phyloP scores from a whole-genome alignment of 2,113 vertebrate genomes.

The Phrynosoma platyrhinos region DNA sequence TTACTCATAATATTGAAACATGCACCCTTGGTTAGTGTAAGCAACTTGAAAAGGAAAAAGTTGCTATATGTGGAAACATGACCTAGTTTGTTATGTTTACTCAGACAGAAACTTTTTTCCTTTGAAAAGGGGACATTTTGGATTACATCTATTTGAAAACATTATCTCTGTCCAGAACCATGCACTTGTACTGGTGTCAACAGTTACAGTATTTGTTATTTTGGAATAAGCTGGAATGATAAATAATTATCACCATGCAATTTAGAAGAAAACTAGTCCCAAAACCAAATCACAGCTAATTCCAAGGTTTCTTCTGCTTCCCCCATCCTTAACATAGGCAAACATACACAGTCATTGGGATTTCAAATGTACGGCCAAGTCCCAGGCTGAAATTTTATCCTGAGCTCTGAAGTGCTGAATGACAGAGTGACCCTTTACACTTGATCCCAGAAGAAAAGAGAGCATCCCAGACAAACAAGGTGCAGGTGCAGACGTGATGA shows the following conservation, averaged over 20 bases:
- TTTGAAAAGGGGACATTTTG: neutral
- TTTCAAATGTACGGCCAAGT: neutral
- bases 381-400: neutral
- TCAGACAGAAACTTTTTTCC: too few species aligned
- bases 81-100: too few species aligned
- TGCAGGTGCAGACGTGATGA: neutral
- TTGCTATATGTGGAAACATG: neutral
- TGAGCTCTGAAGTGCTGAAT: neutral
- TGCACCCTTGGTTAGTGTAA: neutral
- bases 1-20: neutral
- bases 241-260: neutral
- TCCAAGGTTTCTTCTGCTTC: neutral
- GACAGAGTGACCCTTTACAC: neutral
- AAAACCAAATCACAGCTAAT: neutral
- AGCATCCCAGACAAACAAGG: neutral
- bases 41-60: neutral
- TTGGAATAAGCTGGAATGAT: neutral
- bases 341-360: neutral
- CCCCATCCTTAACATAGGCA: neutral
- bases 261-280: neutral
- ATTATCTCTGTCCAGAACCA: neutral
- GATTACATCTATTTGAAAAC: neutral
- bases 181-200: too few species aligned
- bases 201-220: neutral
- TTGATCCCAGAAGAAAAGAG: neutral